phyloP scores from a whole-genome alignment of 2,113 vertebrate genomes.

The Microcebus murinus region DNA sequence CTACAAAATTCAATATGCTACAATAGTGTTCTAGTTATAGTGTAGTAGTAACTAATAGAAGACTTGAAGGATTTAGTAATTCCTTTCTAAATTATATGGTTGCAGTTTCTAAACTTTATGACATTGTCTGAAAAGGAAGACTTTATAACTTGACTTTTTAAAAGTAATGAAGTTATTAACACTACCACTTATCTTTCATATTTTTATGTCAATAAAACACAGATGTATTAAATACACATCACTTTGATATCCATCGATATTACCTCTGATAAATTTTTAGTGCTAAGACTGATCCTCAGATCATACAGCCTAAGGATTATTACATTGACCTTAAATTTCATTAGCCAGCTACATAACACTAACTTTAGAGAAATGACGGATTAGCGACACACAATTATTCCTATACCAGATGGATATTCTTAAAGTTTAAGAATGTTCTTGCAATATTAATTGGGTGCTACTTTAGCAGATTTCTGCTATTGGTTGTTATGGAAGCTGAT shows the following conservation, averaged over 20 bases:
- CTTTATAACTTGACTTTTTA: neutral
- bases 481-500: neutral
- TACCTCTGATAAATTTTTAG: neutral
- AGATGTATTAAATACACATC: neutral
- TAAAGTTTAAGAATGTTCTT: neutral
- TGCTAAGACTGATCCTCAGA: neutral
- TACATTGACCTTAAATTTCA: neutral
- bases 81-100: neutral
- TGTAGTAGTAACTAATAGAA: neutral
- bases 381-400: neutral
- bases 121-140: neutral
- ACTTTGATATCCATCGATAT: neutral
- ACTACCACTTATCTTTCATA: neutral
- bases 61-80: neutral
- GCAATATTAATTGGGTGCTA: neutral
- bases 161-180: conserved; percentile 7
- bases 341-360: neutral
- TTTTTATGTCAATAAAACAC: neutral
- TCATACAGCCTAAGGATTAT: neutral
- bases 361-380: neutral
- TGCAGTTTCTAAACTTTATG: neutral
- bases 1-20: neutral
- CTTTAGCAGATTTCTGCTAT: neutral
- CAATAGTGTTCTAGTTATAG: neutral
- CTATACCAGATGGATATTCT: neutral